A percentile compares a stretch with the other conserved stretches of the same genome.
phyloP scores from a whole-genome alignment of 2,797 vertebrate genomes.

The Ptychobarbus kaznakovi region DNA sequence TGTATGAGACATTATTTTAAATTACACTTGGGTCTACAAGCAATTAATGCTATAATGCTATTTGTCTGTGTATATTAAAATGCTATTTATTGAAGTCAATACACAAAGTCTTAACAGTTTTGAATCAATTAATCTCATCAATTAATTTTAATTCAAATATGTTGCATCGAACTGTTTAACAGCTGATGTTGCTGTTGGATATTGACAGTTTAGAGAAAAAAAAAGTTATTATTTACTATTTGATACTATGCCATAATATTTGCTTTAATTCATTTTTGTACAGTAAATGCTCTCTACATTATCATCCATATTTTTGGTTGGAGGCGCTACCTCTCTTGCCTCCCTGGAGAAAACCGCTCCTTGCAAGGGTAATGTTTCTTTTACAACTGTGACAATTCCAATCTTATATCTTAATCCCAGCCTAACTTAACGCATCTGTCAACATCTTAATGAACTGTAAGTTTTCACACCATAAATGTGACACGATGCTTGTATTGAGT shows the following conservation, averaged over 20 bases:
- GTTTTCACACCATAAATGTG: constrained; percentile 37
- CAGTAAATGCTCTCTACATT: background rate
- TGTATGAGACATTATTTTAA: background rate
- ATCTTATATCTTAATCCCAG: constrained; percentile 28
- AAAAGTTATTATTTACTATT: background rate
- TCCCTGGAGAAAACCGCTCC: constrained; percentile 7
- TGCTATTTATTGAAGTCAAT: background rate
- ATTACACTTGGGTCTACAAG: background rate
- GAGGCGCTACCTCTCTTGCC: background rate
- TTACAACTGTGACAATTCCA: constrained; percentile 40
- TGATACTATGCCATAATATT: background rate
- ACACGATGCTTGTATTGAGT: constrained; percentile 37
- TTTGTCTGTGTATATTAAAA: background rate
- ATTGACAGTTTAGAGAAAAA: background rate
- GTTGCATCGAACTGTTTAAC: background rate
- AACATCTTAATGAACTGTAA: constrained; percentile 49
- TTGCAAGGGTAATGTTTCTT: constrained; percentile 16
- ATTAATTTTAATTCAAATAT: background rate
- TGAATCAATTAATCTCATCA: background rate
- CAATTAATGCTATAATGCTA: background rate
- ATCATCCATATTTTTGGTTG: background rate
- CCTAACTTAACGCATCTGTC: constrained; percentile 44
- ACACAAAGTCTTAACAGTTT: background rate
- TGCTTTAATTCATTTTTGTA: constrained; percentile 1
- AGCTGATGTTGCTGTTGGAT: background rate